Conservation (phyloP, 2,797 vertebrate species). For the Euphonia xanthogaster region DNA sequence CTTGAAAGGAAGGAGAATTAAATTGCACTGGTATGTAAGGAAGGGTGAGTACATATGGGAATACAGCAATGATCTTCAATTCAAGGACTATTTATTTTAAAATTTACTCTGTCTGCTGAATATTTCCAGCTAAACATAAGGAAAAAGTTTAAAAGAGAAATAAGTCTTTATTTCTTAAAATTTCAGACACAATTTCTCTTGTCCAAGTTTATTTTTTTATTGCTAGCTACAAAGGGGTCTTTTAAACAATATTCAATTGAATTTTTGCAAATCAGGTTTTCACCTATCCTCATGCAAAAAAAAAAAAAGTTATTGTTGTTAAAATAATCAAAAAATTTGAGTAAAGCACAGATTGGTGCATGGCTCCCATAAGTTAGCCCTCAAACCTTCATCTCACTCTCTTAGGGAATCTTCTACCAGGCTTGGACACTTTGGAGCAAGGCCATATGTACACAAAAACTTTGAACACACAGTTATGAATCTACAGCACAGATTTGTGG, state of each 20-base stretch:
- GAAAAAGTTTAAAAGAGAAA: background rate
- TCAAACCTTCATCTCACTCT: background rate
- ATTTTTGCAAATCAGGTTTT: background rate
- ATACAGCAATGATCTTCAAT: background rate
- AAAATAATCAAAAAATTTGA: background rate
- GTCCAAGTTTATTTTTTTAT: background rate
- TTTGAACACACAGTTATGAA: background rate
- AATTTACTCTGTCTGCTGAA: background rate
- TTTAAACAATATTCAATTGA: background rate
- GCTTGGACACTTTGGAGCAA: background rate
- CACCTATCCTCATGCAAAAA: background rate
- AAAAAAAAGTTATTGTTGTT: background rate
- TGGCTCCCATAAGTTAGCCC: background rate
- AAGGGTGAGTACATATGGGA: background rate
- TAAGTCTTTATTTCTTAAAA: background rate
- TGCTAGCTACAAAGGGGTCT: background rate
- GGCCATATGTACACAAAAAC: background rate
- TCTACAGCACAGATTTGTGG: background rate
- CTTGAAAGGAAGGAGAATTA: background rate
- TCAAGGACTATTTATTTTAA: background rate
- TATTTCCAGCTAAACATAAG: background rate
- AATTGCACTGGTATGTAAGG: background rate
- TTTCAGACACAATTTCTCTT: background rate
- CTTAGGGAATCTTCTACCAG: background rate
- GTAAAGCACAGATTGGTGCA: background rate